Evolutionary conservation across 1,140 invertebrate genomes (phyloP).

Genomic region (Pseudoatta argentina): DNA sequence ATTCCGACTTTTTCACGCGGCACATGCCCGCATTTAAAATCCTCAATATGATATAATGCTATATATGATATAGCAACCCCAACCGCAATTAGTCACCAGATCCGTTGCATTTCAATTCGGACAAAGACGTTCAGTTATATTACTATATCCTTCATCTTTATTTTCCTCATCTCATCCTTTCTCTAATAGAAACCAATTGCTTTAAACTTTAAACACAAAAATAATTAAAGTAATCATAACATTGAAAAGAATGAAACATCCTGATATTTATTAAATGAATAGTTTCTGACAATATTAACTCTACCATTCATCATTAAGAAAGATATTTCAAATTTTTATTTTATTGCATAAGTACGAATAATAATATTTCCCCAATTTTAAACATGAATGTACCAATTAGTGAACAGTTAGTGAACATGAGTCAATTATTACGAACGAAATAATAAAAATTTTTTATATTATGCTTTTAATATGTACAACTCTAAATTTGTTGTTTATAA

Average conservation of each 20-base stretch:
- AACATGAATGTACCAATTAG: background rate
- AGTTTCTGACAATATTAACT: background rate
- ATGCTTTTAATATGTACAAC: too few relatives aligned
- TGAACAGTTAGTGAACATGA: too few relatives aligned
- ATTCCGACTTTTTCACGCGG: slow-evolving; percentile 47
- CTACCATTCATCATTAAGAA: background rate
- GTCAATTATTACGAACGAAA: too few relatives aligned
- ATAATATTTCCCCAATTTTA: background rate
- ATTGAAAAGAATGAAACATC: background rate
- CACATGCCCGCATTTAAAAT: slow-evolving; percentile 26
- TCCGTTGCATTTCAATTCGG: background rate
- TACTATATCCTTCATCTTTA: background rate
- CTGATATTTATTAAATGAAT: background rate
- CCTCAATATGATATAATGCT: slow-evolving; percentile 30
- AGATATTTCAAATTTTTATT: background rate
- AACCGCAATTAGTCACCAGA: slow-evolving; percentile 44
- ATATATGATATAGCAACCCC: slow-evolving; percentile 23
- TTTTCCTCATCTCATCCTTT: background rate
- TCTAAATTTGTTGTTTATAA: too few relatives aligned
- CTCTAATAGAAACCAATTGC: background rate
- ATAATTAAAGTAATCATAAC: background rate
- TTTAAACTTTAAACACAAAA: background rate
- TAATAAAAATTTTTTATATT: too few relatives aligned
- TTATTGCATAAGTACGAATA: background rate
- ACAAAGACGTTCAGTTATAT: slow-evolving; percentile 7